Evolutionary conservation across 64 coral and sea anemone species (phyloP), one percentile per base, ranked within the genome.

Genomic region (Stichodactyla mertensii): DNA sequence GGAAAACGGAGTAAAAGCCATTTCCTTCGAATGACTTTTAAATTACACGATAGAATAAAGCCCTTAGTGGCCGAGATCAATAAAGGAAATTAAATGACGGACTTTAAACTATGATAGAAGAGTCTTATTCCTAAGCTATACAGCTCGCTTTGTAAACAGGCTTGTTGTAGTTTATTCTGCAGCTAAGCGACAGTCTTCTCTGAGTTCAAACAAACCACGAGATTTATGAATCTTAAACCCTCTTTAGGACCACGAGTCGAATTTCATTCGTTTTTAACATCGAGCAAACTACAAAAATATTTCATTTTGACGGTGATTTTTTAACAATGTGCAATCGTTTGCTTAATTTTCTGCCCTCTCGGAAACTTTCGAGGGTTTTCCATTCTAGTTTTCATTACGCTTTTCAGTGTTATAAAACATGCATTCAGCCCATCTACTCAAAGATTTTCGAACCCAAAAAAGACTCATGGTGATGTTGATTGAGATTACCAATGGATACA

Each of bases 201-300:
- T 74, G 10, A 74, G 12, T 74, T 74, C 69, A 74, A 74, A 74
- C 69, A 74, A 31, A 74, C 69, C 9, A 13, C 69, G 69, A 74
- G 26, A 74, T 74, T 31, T 27, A 9, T 70, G 69, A 31, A 74
- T 74, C 24, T 74, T 74, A 74, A 74, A 74, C 23, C 69, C 69
- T 74, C 69, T 28, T 74, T 69, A 27, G 69, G 27, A 74, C 26
- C 69, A 31, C 6, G 22, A 74, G 69, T 69, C 12, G 26, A 31
- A n/a, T 74, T 74, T 27, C 26, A 74, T 74, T 74, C 26, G 69
- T 74, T 74, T 74, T 74, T 74, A 74, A 74, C 10, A 23, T 74
- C 69, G 69, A 74, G 10, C 12, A 69, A 69, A 69, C 64, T 69
- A 22, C 9, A 69, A 69, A 74, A 36, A 74, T 19, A 74, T 23